Conservation (phyloP, 2,888 invertebrate genomes). For the Unio pictorum region DNA sequence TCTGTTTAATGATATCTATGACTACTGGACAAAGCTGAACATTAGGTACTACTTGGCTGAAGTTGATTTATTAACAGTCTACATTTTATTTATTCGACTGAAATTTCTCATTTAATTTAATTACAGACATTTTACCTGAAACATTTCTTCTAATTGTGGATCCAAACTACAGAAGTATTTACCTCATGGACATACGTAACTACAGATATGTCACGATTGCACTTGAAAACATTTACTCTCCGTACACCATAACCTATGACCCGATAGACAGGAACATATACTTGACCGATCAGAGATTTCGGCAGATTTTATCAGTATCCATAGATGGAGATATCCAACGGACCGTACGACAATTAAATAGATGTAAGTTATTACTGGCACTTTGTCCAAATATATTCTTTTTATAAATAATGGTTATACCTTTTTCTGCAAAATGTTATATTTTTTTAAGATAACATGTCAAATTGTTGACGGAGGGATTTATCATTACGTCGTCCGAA, state of each 20-base stretch:
- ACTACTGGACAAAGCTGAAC: too few species aligned
- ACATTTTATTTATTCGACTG: too few species aligned
- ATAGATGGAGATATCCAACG: conserved; percentile 44
- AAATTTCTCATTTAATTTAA: too few species aligned
- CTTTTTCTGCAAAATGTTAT: too few species aligned
- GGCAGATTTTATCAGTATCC: conserved; percentile 44
- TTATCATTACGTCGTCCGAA: too few species aligned
- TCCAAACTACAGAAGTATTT: conserved; percentile 77
- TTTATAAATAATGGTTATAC: too few species aligned
- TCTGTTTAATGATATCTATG: too few species aligned
- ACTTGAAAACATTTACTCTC: conserved; percentile 75
- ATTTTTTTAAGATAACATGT: too few species aligned
- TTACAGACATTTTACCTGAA: conserved; percentile 41
- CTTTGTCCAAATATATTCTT: too few species aligned
- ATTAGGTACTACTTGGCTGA: too few species aligned
- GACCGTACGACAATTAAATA: conserved; percentile 34
- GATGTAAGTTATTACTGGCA: conserved; percentile 24
- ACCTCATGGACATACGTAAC: conserved; percentile 83
- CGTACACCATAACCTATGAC: conserved; percentile 88
- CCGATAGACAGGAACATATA: conserved; percentile 82
- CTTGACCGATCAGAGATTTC: conserved; percentile 81
- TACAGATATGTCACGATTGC: conserved; percentile 46
- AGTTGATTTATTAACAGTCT: too few species aligned
- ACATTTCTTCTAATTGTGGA: conserved; percentile 60
- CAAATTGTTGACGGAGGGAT: too few species aligned